phyloP scores from a whole-genome alignment of 2,797 vertebrate genomes.

The Clangula hyemalis region DNA sequence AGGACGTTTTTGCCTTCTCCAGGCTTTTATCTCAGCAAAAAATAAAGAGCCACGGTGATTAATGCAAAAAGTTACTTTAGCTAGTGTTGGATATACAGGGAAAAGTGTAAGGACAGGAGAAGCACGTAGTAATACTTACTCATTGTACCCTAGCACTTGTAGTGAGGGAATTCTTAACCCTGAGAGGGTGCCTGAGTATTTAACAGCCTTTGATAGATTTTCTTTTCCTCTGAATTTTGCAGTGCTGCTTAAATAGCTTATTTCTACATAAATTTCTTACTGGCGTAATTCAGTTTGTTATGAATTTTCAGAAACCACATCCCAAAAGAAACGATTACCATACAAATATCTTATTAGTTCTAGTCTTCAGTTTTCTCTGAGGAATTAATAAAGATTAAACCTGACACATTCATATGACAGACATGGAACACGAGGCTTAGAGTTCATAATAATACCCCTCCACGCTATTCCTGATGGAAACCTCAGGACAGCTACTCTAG shows the following conservation, averaged over 20 bases:
- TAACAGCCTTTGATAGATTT: background rate
- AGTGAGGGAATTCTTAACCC: background rate
- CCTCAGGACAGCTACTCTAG: background rate
- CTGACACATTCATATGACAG: constrained; percentile 9
- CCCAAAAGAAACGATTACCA: constrained; percentile 50
- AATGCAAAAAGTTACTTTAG: background rate
- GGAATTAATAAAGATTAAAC: constrained; percentile 35
- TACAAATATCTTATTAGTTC: constrained; percentile 23
- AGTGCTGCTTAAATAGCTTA: constrained; percentile 14
- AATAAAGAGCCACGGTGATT: background rate
- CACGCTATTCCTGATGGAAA: background rate
- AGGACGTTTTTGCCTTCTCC: background rate
- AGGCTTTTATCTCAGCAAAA: constrained; percentile 15
- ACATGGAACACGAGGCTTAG: rapidly evolving
- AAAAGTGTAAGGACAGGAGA: background rate
- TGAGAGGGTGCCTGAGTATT: background rate
- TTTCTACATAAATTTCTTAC: constrained; percentile 27
- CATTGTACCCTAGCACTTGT: background rate
- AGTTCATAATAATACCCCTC: background rate
- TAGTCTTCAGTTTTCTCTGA: background rate
- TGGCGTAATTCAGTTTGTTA: background rate
- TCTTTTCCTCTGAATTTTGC: background rate
- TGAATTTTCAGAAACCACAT: constrained; percentile 13
- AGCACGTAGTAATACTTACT: background rate
- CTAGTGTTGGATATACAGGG: background rate